Percentiles rank a stretch among this genome's conserved stretches.
These are phyloP conservation scores for Paradoxurus hermaphroditus DNA, from an alignment of 2,113 vertebrate genomes.

Conservation along the genomic window DNA sequence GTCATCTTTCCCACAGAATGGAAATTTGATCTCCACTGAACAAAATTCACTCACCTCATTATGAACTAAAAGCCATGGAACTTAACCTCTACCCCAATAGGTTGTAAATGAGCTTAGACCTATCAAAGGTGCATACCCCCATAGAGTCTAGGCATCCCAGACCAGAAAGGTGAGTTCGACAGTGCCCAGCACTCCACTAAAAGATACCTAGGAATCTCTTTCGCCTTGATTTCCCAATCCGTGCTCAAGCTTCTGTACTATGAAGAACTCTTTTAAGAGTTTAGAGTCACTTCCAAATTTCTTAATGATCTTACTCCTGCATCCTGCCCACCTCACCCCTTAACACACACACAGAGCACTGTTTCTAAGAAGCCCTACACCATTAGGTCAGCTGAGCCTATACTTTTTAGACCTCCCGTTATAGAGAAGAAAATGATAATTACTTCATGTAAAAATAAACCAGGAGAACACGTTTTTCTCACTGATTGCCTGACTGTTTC, in stretches of 20 bases:
- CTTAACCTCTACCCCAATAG: not conserved
- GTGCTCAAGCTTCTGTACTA: not conserved
- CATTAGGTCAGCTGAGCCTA: slow-evolving; percentile 68
- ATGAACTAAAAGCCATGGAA: not conserved
- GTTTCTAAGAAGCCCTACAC: slow-evolving; percentile 52
- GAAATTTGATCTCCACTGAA: not conserved
- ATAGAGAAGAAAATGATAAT: slow-evolving; percentile 77
- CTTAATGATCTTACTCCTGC: not conserved
- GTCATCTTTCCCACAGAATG: not conserved
- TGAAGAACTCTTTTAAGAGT: not conserved
- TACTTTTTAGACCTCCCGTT: slow-evolving; percentile 66
- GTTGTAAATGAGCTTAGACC: not conserved
- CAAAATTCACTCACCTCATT: not conserved
- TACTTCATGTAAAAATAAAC: slow-evolving; percentile 83
- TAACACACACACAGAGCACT: not conserved
- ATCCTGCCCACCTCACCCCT: not conserved
- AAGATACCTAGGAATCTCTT: not conserved
- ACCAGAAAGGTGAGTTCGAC: not conserved
- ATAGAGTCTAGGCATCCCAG: not conserved
- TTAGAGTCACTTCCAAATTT: not conserved
- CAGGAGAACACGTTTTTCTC: slow-evolving; percentile 69
- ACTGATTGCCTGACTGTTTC: slow-evolving; percentile 80
- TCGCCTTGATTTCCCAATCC: not conserved
- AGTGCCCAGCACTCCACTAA: not conserved
- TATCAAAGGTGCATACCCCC: not conserved